A percentile compares a stretch with the other conserved stretches of the same genome.
Conservation (phyloP, 1,140 invertebrate species). For the Hesperophylax magnus region DNA sequence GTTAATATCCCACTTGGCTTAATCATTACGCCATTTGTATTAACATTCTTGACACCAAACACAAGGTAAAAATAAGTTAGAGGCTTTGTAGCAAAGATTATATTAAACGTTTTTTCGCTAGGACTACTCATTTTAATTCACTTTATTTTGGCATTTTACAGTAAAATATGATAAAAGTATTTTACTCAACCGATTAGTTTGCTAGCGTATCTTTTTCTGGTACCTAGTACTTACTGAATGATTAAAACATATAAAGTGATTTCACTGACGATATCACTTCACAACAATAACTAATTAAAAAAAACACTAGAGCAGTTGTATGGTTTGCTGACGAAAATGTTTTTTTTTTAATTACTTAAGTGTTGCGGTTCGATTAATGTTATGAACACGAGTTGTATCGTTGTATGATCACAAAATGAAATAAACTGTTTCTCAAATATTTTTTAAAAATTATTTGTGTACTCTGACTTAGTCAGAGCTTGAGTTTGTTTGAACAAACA, state of each 20-base stretch:
- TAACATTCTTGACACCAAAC: neutral
- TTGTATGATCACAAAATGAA: too few species aligned
- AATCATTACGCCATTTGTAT: neutral
- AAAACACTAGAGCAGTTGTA: too few species aligned
- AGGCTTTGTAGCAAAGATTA: neutral
- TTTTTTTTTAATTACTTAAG: too few species aligned
- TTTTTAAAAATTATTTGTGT: too few species aligned
- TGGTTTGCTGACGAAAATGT: too few species aligned
- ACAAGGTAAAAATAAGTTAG: neutral
- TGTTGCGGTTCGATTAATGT: too few species aligned
- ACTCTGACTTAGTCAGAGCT: too few species aligned
- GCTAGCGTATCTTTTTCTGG: neutral
- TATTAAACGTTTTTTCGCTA: neutral
- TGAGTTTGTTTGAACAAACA: too few species aligned
- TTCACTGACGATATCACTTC: neutral
- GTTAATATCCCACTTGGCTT: neutral
- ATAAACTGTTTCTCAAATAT: too few species aligned
- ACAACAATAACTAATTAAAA: too few species aligned
- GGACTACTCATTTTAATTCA: neutral
- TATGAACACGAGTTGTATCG: too few species aligned
- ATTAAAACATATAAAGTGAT: neutral
- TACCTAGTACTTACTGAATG: neutral
- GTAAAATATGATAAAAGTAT: neutral
- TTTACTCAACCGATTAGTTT: neutral
- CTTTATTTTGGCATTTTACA: neutral